Conservation (phyloP, 2,888 invertebrate species). For the Cryptus viduatorius region DNA sequence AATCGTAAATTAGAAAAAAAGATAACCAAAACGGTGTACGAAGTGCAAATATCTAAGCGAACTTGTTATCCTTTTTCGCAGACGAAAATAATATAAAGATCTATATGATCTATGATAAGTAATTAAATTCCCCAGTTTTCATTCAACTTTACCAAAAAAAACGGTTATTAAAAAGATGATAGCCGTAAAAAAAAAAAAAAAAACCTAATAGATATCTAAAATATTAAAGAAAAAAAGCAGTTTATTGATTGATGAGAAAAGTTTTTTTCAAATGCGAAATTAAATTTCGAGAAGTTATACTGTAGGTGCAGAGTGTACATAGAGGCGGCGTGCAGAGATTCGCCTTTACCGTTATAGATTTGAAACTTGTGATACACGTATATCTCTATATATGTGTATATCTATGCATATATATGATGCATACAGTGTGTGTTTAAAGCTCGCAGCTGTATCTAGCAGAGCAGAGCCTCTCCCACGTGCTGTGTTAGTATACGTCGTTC, state of each 20-base stretch:
- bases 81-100: no score
- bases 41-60: no score
- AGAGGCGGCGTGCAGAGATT: conserved; percentile 31
- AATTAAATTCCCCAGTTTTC: no score
- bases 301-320: conserved; percentile 36
- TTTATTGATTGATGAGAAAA: background rate
- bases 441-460: conserved; percentile 43
- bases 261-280: background rate
- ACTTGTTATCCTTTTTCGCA: no score
- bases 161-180: no score
- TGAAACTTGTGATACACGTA: conserved; percentile 11
- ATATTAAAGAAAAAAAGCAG: background rate
- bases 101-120: no score
- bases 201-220: background rate
- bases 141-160: no score
- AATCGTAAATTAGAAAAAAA: no score
- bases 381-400: conserved; percentile 22
- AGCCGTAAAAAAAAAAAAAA: background rate
- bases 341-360: conserved; percentile 21
- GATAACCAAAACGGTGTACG: no score
- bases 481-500: conserved; percentile 50
- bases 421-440: conserved; percentile 48
- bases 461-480: conserved; percentile 13
- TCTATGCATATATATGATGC: conserved; percentile 22
- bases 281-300: conserved; percentile 28